These are phyloP conservation scores for Sebastes cheni DNA, from an alignment of 2,797 vertebrate genomes.

Conservation along the genomic window DNA sequence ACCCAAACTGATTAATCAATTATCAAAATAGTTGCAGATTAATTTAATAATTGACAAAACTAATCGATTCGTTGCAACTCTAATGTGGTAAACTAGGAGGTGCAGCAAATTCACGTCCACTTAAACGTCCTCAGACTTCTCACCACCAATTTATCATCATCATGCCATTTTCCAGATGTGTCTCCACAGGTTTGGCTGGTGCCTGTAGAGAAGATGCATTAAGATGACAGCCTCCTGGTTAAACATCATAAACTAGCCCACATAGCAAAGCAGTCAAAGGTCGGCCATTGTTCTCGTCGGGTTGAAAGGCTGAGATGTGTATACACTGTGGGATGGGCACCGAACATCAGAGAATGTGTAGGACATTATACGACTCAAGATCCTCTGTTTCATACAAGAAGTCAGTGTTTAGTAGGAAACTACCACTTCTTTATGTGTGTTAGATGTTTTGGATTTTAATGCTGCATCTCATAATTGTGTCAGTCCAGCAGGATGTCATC, in stretches of 20 bases:
- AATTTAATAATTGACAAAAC: no score
- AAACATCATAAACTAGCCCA: slow-evolving; percentile 49
- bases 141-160: neutral
- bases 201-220: slow-evolving; percentile 1
- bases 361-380: neutral
- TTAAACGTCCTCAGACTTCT: neutral
- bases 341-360: neutral
- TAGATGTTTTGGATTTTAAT: neutral
- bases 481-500: neutral
- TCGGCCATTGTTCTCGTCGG: slow-evolving; percentile 34
- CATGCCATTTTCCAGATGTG: neutral
- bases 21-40: no score
- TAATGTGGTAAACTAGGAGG: neutral
- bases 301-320: slow-evolving; percentile 28
- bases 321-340: slow-evolving; percentile 23
- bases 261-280: slow-evolving; percentile 48
- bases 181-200: neutral
- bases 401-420: neutral
- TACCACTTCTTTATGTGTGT: neutral
- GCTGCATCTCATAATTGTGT: neutral
- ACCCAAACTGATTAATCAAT: no score
- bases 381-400: neutral
- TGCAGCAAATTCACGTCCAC: neutral
- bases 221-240: slow-evolving; percentile 22
- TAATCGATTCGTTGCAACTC: no score